phyloP scores from a whole-genome alignment of 1,140 invertebrate species.

The Temnothorax nylanderi region DNA sequence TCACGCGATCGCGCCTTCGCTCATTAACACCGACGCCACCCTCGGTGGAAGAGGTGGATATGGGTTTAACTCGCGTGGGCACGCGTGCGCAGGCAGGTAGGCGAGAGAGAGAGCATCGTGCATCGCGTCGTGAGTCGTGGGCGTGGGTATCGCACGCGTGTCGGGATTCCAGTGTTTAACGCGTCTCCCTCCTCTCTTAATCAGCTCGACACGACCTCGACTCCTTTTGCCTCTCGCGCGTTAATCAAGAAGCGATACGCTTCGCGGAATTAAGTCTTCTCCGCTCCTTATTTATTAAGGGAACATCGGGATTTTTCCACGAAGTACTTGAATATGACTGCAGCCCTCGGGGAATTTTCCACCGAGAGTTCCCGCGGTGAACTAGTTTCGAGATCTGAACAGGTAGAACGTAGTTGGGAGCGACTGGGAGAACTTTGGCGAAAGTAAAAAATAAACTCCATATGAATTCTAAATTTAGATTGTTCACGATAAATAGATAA shows the following conservation, averaged over 20 bases:
- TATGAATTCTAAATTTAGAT: neutral
- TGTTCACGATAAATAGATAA: neutral
- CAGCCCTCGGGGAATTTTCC: neutral
- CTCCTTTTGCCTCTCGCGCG: constrained; percentile 12
- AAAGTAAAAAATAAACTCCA: neutral
- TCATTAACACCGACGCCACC: constrained; percentile 62
- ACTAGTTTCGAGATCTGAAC: neutral
- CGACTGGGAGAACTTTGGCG: neutral
- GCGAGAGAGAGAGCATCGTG: neutral
- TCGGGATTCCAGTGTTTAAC: constrained; percentile 58
- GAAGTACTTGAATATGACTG: neutral
- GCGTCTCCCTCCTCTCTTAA: constrained; percentile 55
- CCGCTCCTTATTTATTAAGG: constrained; percentile 12
- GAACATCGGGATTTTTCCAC: constrained; percentile 15
- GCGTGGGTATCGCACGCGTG: constrained; percentile 49
- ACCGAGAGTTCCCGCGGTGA: neutral
- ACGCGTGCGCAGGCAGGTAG: constrained; percentile 55
- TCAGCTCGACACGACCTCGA: constrained; percentile 61
- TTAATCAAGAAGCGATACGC: constrained; percentile 29
- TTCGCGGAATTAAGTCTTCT: constrained; percentile 12
- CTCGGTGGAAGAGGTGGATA: neutral
- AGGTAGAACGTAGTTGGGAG: neutral
- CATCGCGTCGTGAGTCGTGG: constrained; percentile 26
- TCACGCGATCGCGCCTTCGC: constrained; percentile 69
- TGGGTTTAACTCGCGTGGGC: constrained; percentile 13